A percentile compares a stretch with the other conserved stretches of the same genome.
Conservation (phyloP, 2,113 vertebrate species). For the Dicentrarchus labrax region DNA sequence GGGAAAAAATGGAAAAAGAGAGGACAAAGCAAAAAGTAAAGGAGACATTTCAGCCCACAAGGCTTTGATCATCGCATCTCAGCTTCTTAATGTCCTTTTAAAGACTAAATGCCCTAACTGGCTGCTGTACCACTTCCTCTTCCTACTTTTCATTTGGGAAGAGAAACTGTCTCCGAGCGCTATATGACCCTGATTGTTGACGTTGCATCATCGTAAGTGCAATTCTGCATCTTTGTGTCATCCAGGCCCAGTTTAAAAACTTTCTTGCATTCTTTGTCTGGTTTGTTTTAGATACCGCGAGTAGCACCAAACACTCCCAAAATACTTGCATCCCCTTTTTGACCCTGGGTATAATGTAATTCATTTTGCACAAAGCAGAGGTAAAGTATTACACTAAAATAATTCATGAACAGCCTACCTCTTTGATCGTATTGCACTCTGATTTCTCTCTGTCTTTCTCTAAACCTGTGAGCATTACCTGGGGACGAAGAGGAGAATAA, state of each 20-base stretch:
- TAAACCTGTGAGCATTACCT: conserved; percentile 11
- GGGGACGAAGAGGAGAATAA: conserved; percentile 30
- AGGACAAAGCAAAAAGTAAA: conserved; percentile 38
- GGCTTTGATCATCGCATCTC: conserved; percentile 38
- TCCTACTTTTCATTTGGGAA: conserved; percentile 1
- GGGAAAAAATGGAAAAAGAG: not conserved
- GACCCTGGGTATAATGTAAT: conserved; percentile 8
- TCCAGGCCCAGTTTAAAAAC: fast-evolving
- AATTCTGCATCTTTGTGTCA: not conserved
- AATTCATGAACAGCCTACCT: not conserved
- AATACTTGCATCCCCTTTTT: not conserved
- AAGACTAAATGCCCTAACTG: conserved; percentile 24
- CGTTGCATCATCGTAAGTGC: not conserved
- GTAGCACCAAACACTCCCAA: not conserved
- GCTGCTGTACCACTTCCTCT: conserved; percentile 22
- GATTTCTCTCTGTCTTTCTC: not conserved
- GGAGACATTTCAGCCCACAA: conserved; percentile 27
- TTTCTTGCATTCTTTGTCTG: not conserved
- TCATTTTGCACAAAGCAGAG: not conserved
- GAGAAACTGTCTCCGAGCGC: conserved; percentile 19
- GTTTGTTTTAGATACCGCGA: not conserved
- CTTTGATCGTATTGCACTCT: not conserved
- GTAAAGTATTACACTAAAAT: not conserved
- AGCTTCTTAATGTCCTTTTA: conserved; percentile 31
- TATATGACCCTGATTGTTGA: conserved; percentile 8